Base-by-base conservation (phyloP, 2,888 invertebrate species). In the Charanyca ferruginea region DNA sequence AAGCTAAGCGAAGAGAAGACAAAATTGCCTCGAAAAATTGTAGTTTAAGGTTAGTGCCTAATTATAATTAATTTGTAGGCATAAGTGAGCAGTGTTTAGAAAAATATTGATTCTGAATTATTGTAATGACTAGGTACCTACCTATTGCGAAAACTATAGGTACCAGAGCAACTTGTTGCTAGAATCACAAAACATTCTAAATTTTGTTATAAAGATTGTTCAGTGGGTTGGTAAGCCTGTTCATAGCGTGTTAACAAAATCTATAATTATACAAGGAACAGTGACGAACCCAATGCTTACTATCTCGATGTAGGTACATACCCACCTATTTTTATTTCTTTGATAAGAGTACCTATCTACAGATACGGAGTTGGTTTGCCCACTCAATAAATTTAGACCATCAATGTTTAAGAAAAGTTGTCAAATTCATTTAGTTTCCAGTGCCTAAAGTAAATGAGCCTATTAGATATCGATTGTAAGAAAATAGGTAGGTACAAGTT, bases 1-100 rank as follows among this genome's bases (percentile, higher is more conserved):
- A 73, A 73, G 66, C 70, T 78, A 61, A 60, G 66, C 62, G 80
- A 73, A 77, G 65, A 67, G 51, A 54, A 70, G 42, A 41, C 63
- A 78, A 66, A 67, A 77, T 79, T 82, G 85, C 83, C 82, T 83
- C 83, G 80, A 79, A 81, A 78, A 65, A 67, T 70, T 54, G n/a
- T 77, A 80, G 73, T 60, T 61, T 77, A 80, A 81, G 73, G 86
- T 85, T 52, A 76, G 82, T 69, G 55, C 6, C 0, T 38, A 35
- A 3, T 13, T n/a, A 18, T 44, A 48, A 35, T 23, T 25, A 54
- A 41, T 52, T 61, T 48, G 16, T 16, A 16, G 28, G n/a, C 9
- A 42, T 23, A 23, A 11, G 23, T 38, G 41, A 18, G 11, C n/a
- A 48, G 9, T n/a, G 23, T 35, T 45, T 4, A 41, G 16, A 49